These are phyloP conservation scores for Drosophila setosimentum DNA, from an alignment of 2,888 invertebrate genomes.

Conservation along the genomic window DNA sequence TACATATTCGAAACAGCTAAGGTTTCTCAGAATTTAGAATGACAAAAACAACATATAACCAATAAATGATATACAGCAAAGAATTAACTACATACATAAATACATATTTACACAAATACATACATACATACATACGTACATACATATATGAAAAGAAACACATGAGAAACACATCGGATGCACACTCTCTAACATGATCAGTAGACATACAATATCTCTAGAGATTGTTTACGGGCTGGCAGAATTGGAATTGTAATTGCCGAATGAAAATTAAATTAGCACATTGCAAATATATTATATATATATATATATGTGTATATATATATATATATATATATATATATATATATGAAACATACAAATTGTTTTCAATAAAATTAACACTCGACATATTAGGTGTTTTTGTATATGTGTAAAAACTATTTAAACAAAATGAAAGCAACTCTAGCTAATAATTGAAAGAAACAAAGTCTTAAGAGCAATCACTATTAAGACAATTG, in stretches of 20 bases:
- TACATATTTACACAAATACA: conserved; percentile 19
- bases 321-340: neutral
- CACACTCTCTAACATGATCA: conserved; percentile 45
- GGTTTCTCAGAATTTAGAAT: conserved; percentile 67
- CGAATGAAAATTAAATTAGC: conserved; percentile 38
- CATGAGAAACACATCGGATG: conserved; percentile 16
- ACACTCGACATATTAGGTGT: conserved; percentile 58
- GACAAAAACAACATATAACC: conserved; percentile 34
- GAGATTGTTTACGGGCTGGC: conserved; percentile 43
- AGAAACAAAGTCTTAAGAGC: conserved; percentile 38
- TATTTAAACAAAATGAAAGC: conserved; percentile 13
- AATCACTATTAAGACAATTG: conserved; percentile 57
- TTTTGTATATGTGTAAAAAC: conserved; percentile 84
- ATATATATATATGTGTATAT: neutral
- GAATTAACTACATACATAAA: conserved; percentile 45
- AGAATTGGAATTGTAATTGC: conserved; percentile 45
- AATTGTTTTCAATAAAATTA: conserved; percentile 60
- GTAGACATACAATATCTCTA: conserved; percentile 62
- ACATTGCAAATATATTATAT: conserved; percentile 34
- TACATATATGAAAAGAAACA: conserved; percentile 1
- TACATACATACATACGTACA: conserved; percentile 12
- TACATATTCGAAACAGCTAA: conserved; percentile 75
- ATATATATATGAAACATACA: conserved; percentile 19
- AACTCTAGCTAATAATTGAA: conserved; percentile 4
- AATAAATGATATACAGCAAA: conserved; percentile 51